Evolutionary conservation across 2,113 vertebrate species (phyloP).

Genomic region (Oryzias curvinotus): DNA sequence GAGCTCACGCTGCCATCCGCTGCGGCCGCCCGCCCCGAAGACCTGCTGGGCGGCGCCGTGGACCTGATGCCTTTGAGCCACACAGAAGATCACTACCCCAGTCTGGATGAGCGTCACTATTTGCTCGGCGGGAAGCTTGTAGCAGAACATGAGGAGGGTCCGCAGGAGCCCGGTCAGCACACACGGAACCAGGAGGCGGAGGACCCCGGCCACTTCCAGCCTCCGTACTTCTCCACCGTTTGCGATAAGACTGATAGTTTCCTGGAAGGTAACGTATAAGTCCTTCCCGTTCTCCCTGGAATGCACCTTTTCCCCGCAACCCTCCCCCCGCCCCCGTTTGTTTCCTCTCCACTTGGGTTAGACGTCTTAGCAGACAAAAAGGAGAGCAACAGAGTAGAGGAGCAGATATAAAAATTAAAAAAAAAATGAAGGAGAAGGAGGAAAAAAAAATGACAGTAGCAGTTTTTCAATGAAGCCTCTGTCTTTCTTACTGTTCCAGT

Average conservation of each 20-base stretch:
- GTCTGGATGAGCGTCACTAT: slow-evolving; percentile 69
- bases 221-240: slow-evolving; percentile 78
- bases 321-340: slow-evolving; percentile 58
- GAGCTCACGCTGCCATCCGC: slow-evolving; percentile 73
- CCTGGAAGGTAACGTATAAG: slow-evolving; percentile 87
- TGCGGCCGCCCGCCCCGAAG: slow-evolving; percentile 51
- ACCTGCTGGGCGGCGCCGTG: slow-evolving; percentile 67
- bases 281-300: slow-evolving; percentile 62
- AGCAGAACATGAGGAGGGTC: slow-evolving; percentile 45
- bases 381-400: slow-evolving; percentile 63
- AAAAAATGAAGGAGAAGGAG: slow-evolving; percentile 37
- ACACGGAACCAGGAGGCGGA: slow-evolving; percentile 42
- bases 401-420: slow-evolving; percentile 33
- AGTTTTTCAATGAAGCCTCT: slow-evolving; percentile 76
- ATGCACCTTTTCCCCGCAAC: slow-evolving; percentile 75
- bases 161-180: slow-evolving; percentile 57
- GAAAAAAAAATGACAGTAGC: slow-evolving; percentile 73
- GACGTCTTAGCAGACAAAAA: slow-evolving; percentile 59
- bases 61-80: slow-evolving; percentile 75
- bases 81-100: slow-evolving; percentile 36
- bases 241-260: slow-evolving; percentile 84
- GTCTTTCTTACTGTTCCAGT: slow-evolving; percentile 69
- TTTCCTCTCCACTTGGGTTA: slow-evolving; percentile 74
- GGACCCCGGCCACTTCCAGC: slow-evolving; percentile 58
- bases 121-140: slow-evolving; percentile 66